A percentile compares a stretch with the other conserved stretches of the same genome.
Conservation (phyloP, 2,797 vertebrate species). For the Sebastes miniatus region DNA sequence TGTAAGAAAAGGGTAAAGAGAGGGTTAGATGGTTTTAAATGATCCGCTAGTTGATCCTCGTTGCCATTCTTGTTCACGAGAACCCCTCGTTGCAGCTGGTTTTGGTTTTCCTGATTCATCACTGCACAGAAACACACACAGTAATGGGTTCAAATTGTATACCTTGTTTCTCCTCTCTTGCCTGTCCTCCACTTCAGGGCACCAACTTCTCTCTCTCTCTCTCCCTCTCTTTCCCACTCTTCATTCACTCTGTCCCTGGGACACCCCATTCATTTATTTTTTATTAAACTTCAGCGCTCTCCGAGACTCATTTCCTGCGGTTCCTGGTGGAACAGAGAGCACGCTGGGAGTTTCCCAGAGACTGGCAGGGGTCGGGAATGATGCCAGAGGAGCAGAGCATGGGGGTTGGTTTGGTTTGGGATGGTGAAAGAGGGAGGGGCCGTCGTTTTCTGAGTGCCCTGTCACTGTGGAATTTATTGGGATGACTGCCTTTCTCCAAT, state of each 20-base stretch:
- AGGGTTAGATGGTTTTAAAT: constrained; percentile 68
- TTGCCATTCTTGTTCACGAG: constrained; percentile 47
- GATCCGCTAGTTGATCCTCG: constrained; percentile 57
- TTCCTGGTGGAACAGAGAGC: constrained; percentile 78
- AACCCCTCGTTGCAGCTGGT: constrained; percentile 71
- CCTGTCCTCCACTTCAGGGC: constrained; percentile 59
- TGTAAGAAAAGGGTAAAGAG: constrained; percentile 55
- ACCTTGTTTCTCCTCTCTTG: constrained; percentile 58
- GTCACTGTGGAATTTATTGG: constrained; percentile 46
- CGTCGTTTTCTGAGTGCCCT: constrained; percentile 24
- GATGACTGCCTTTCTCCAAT: background rate
- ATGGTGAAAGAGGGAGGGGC: constrained; percentile 49
- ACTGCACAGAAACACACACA: constrained; percentile 60
- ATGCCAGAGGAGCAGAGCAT: constrained; percentile 61
- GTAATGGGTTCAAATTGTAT: constrained; percentile 68
- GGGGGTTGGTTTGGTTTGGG: constrained; percentile 49
- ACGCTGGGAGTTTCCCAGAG: constrained; percentile 79
- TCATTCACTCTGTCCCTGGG: constrained; percentile 74
- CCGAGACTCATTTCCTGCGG: constrained; percentile 85
- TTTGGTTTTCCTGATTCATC: constrained; percentile 78
- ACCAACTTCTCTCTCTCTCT: constrained; percentile 42
- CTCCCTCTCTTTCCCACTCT: constrained; percentile 48
- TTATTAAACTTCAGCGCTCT: constrained; percentile 87
- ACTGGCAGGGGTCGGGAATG: constrained; percentile 70
- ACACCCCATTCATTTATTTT: constrained; percentile 87